phyloP scores from a whole-genome alignment of 2,797 vertebrate species.

The Myotis pilosus region DNA sequence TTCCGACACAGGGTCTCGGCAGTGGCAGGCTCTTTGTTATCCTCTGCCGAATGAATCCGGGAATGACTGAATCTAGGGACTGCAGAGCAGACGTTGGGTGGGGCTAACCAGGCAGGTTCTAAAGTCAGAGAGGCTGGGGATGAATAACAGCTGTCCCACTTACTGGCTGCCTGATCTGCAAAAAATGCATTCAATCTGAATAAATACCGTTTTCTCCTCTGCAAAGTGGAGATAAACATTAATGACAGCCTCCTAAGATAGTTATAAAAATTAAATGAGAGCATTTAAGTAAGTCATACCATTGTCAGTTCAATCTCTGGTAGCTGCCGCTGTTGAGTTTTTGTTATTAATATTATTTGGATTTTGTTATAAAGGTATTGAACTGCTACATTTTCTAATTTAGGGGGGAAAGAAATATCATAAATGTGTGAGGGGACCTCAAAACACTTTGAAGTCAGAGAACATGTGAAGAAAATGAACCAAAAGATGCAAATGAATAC shows the following conservation, averaged over 20 bases:
- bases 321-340: background rate
- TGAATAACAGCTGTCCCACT: background rate
- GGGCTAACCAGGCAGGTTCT: background rate
- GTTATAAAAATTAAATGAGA: background rate
- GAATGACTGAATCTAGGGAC: background rate
- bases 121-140: background rate
- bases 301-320: background rate
- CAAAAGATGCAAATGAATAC: conserved; percentile 46
- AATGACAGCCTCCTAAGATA: background rate
- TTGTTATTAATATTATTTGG: background rate
- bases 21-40: background rate
- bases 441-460: background rate
- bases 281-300: background rate
- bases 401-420: background rate
- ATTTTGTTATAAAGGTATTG: background rate
- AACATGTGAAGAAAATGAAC: background rate
- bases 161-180: background rate
- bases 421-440: background rate
- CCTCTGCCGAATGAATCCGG: background rate
- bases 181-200: background rate
- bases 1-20: background rate
- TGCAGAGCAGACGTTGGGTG: background rate
- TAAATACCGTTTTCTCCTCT: background rate
- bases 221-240: background rate
- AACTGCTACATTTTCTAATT: background rate